Percentiles rank a stretch among this genome's conserved stretches.
Evolutionary conservation across 1,140 invertebrate genomes (phyloP).

Genomic region (Pseudomyrmex dendroicus): DNA sequence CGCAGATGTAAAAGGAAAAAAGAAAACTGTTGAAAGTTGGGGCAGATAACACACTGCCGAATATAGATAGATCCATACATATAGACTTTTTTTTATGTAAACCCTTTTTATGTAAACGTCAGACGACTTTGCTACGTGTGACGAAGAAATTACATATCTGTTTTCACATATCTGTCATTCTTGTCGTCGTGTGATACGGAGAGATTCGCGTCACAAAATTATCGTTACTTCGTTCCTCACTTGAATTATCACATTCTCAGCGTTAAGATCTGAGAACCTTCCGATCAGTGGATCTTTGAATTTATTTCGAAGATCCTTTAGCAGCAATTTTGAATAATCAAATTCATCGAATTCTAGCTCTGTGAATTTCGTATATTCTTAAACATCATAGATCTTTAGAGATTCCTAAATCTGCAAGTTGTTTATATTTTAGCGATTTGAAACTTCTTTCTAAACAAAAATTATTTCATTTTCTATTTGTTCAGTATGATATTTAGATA

Average conservation of each 20-base stretch:
- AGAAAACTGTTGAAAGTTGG: background rate
- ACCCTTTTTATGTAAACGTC: conserved; percentile 30
- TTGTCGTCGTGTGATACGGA: background rate
- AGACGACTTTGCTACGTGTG: conserved; percentile 31
- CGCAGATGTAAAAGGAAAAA: background rate
- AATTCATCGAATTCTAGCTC: background rate
- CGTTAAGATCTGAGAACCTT: conserved; percentile 16
- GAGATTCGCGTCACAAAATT: conserved; percentile 43
- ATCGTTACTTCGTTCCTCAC: conserved; percentile 42
- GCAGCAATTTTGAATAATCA: background rate
- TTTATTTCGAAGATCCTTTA: conserved; percentile 2
- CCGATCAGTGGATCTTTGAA: conserved; percentile 32
- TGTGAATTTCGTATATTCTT: background rate
- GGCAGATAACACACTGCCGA: background rate
- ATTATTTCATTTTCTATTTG: background rate
- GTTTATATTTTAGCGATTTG: background rate
- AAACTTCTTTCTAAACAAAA: background rate
- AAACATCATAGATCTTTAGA: background rate
- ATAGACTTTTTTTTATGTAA: background rate
- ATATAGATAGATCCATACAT: conserved; percentile 4
- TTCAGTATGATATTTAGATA: background rate
- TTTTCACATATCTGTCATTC: background rate
- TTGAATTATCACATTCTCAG: conserved; percentile 48
- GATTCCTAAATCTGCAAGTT: background rate
- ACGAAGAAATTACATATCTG: conserved; percentile 30